Conservation (phyloP, 2,888 invertebrate genomes). For the Steinernema scapterisci region DNA sequence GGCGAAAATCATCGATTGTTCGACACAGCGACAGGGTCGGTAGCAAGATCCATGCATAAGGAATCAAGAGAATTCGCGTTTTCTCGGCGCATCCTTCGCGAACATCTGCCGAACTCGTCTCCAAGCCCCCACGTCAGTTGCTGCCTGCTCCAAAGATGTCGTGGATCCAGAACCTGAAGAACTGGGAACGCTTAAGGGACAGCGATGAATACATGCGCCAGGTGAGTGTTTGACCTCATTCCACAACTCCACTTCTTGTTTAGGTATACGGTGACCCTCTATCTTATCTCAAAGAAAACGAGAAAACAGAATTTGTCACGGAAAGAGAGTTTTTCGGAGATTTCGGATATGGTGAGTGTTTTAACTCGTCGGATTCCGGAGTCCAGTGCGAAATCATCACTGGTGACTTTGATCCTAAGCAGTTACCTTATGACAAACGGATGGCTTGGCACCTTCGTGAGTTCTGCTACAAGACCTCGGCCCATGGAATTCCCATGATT, state of each 20-base stretch:
- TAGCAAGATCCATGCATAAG: not conserved
- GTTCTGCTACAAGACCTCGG: constrained; percentile 65
- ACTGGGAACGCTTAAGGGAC: constrained; percentile 54
- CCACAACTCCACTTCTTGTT: not conserved
- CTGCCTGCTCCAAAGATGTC: constrained; percentile 43
- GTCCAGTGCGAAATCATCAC: constrained; percentile 63
- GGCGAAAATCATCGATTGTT: not conserved
- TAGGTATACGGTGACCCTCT: constrained; percentile 60
- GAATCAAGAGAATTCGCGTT: not conserved
- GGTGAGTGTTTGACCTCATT: constrained; percentile 31
- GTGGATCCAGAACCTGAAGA: constrained; percentile 61
- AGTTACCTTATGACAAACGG: constrained; percentile 54
- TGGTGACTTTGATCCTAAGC: constrained; percentile 61
- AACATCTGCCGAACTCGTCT: constrained; percentile 1
- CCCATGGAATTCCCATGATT: constrained; percentile 65
- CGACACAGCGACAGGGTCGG: not conserved
- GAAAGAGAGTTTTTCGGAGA: constrained; percentile 63
- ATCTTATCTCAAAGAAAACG: constrained; percentile 48
- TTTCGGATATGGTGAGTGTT: constrained; percentile 59
- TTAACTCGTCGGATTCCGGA: constrained; percentile 49
- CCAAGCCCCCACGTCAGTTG: not conserved
- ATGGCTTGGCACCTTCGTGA: constrained; percentile 48
- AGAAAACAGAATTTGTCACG: constrained; percentile 59
- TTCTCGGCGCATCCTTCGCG: not conserved
- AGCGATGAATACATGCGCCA: constrained; percentile 60